phyloP scores from a whole-genome alignment of 2,888 invertebrate species.

The Troilus luridus region DNA sequence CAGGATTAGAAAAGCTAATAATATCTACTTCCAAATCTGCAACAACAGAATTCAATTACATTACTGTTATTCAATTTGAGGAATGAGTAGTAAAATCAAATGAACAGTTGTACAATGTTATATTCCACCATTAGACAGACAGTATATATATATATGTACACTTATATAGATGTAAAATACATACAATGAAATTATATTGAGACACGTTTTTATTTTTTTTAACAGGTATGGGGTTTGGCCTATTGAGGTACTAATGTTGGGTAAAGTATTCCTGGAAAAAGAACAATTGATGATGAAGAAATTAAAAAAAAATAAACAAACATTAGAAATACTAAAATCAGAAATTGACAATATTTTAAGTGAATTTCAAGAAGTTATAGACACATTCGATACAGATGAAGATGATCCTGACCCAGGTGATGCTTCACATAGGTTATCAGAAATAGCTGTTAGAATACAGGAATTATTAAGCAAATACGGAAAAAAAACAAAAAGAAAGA shows the following conservation, averaged over 20 bases:
- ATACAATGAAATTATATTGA: not conserved
- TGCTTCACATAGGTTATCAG: not conserved
- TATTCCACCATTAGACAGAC: no score
- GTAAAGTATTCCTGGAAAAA: not conserved
- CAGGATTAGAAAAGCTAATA: no score
- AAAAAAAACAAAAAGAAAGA: conserved; percentile 26
- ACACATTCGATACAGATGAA: not conserved
- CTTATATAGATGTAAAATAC: no score
- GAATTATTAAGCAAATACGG: not conserved
- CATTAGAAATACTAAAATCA: not conserved
- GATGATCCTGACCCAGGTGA: not conserved
- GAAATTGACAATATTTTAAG: not conserved
- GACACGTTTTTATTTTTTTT: not conserved
- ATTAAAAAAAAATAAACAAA: not conserved
- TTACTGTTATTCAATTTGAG: no score
- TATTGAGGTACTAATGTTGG: conserved; percentile 58
- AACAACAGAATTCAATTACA: no score
- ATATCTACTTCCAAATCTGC: no score
- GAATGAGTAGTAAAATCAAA: no score
- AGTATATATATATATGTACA: no score
- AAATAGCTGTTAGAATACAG: not conserved
- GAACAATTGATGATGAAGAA: not conserved
- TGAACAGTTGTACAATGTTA: no score
- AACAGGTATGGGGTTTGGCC: conserved; percentile 62
- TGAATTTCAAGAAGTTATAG: not conserved